Conservation (phyloP, 2,797 vertebrate genomes). For the Diceros bicornis region DNA sequence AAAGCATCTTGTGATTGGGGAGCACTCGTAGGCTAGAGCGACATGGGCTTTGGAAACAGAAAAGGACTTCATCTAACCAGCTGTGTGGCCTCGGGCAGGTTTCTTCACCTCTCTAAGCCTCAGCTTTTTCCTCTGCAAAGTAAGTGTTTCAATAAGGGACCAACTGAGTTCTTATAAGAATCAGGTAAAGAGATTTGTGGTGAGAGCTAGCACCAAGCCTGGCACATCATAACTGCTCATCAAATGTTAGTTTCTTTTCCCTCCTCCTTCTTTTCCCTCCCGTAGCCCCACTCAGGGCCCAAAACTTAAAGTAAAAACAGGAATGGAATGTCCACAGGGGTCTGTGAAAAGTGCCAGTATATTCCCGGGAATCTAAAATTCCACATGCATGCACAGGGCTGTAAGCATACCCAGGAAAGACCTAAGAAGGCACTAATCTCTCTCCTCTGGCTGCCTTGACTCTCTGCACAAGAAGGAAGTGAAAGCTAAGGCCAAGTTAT, state of each 20-base stretch:
- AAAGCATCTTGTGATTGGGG: neutral
- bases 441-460: neutral
- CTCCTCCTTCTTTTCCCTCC: neutral
- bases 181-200: neutral
- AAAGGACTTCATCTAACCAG: neutral
- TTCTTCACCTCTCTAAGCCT: neutral
- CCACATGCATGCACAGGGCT: neutral
- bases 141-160: neutral
- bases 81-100: neutral
- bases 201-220: neutral
- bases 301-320: neutral
- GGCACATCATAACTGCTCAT: too few species aligned
- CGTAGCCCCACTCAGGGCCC: neutral
- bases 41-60: too few species aligned
- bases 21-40: neutral
- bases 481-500: neutral
- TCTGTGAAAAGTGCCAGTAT: neutral
- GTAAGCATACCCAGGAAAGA: too few species aligned
- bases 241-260: neutral
- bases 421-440: neutral
- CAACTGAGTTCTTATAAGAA: neutral
- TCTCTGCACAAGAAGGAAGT: neutral
- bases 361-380: neutral
- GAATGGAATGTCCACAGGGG: neutral
- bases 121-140: neutral